phyloP scores from a whole-genome alignment of 2,797 vertebrate genomes.

The Selene dorsalis region DNA sequence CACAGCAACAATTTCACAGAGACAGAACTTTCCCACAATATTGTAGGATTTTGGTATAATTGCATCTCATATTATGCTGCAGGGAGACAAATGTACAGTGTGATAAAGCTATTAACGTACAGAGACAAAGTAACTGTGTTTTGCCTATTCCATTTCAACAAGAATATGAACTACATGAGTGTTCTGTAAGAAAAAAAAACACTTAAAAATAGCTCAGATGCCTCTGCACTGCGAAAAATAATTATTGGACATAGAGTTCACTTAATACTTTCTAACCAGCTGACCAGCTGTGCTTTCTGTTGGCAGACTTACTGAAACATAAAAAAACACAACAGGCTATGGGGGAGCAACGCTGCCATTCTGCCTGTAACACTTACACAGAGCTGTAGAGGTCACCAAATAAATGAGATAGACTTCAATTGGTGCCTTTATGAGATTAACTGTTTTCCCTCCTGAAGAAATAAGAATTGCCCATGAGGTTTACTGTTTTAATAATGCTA shows the following conservation, averaged over 20 bases:
- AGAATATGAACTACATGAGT: constrained; percentile 25
- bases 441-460: constrained; percentile 57
- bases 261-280: constrained; percentile 3
- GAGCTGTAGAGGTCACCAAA: constrained; percentile 71
- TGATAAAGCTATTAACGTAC: constrained; percentile 57
- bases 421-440: constrained; percentile 56
- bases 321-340: constrained; percentile 12
- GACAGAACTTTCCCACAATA: constrained; percentile 66
- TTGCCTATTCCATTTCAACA: constrained; percentile 42
- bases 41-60: constrained; percentile 70
- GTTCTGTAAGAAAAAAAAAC: neutral
- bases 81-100: constrained; percentile 59
- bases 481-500: constrained; percentile 75
- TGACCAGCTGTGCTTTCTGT: constrained; percentile 18
- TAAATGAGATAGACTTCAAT: constrained; percentile 63
- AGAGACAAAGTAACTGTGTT: constrained; percentile 53
- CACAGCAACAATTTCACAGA: constrained; percentile 74
- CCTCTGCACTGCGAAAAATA: neutral
- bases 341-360: constrained; percentile 21
- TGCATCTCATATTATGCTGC: constrained; percentile 66
- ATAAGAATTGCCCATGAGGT: constrained; percentile 66
- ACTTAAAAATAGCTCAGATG: neutral
- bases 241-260: constrained; percentile 6
- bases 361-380: constrained; percentile 42
- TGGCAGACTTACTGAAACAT: constrained; percentile 19